Conservation (phyloP, 2,888 invertebrate genomes). For the Junonia oenone region DNA sequence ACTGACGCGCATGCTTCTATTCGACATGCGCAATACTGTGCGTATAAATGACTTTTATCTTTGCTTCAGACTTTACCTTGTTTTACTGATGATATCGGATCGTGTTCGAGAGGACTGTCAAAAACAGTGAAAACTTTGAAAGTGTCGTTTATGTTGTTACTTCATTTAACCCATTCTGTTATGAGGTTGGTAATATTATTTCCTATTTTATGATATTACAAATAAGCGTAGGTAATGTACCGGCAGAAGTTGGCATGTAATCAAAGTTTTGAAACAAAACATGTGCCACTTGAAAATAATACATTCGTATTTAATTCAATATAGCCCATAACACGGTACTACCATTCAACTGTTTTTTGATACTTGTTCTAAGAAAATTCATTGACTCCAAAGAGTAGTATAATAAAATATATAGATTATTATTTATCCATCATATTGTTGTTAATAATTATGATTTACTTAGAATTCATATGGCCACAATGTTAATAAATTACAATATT, state of each 20-base stretch:
- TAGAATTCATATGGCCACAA: too few species aligned
- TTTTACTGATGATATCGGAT: neutral
- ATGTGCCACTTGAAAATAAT: conserved; percentile 37
- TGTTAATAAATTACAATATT: too few species aligned
- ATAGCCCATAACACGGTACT: neutral
- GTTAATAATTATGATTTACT: too few species aligned
- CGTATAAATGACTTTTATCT: neutral
- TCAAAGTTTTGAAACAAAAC: conserved; percentile 36
- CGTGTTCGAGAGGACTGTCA: conserved; percentile 1
- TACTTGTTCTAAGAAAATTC: too few species aligned
- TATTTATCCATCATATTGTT: too few species aligned
- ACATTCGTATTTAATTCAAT: conserved; percentile 13
- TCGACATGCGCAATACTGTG: conserved; percentile 13
- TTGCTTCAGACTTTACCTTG: neutral
- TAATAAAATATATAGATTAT: too few species aligned
- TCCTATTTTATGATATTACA: conserved; percentile 32
- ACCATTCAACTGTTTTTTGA: neutral
- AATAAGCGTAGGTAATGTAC: conserved; percentile 28
- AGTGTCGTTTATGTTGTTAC: conserved; percentile 7
- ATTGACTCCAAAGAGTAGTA: too few species aligned
- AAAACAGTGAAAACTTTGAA: neutral
- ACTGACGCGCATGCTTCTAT: conserved; percentile 40
- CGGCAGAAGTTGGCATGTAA: conserved; percentile 38
- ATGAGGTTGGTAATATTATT: conserved; percentile 40
- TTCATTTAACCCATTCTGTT: conserved; percentile 15